Evolutionary conservation across 2,888 invertebrate species (phyloP).

Genomic region (Ferrisia virgata): DNA sequence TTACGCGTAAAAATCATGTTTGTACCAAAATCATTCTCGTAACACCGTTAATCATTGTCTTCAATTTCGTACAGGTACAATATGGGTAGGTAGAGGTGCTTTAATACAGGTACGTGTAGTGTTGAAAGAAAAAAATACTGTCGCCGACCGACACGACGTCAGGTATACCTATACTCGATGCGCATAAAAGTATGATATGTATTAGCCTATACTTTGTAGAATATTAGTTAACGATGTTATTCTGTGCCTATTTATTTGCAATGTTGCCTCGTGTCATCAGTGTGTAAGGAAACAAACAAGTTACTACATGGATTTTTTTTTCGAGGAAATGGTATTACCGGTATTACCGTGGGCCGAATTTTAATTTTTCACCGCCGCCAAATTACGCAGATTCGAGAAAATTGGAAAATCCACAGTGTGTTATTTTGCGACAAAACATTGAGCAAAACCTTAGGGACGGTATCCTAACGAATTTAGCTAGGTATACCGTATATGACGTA

Average conservation of each 20-base stretch:
- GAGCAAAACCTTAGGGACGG: not conserved
- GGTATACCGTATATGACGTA: no score
- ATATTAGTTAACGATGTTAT: not conserved
- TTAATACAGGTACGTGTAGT: no score
- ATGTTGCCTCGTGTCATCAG: not conserved
- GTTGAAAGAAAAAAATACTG: no score
- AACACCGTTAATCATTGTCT: constrained; percentile 5
- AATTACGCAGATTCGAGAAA: not conserved
- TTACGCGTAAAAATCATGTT: not conserved
- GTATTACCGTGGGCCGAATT: not conserved
- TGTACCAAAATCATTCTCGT: not conserved
- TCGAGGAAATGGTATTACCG: not conserved
- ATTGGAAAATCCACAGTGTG: not conserved
- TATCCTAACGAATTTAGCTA: not conserved
- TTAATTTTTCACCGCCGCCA: not conserved
- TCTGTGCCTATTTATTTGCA: not conserved
- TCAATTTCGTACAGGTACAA: not conserved
- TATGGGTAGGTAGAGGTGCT: no score
- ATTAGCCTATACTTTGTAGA: no score
- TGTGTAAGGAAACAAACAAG: not conserved
- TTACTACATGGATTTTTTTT: not conserved
- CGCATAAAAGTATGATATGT: no score
- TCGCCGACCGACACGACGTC: not conserved
- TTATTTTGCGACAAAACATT: not conserved
- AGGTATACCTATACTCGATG: no score